A percentile compares a stretch with the other conserved stretches of the same genome.
phyloP scores from a whole-genome alignment of 2,888 invertebrate species.

The Halictus quadricinctus region DNA sequence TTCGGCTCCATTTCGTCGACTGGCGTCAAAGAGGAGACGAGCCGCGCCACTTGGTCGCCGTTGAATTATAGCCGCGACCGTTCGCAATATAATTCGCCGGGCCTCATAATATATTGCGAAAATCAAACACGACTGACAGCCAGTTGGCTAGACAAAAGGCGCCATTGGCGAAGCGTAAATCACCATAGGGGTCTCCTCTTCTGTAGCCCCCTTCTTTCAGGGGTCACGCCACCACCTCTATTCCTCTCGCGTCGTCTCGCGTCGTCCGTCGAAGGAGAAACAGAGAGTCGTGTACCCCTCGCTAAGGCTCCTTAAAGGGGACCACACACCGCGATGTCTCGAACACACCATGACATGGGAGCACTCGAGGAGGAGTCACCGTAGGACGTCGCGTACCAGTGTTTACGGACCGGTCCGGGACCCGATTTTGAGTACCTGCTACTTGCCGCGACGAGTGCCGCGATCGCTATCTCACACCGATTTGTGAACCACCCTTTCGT shows the following conservation, averaged over 20 bases:
- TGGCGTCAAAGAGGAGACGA: slow-evolving; percentile 24
- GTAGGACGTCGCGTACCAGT: slow-evolving; percentile 57
- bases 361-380: slow-evolving; percentile 63
- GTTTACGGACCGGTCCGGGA: slow-evolving; percentile 67
- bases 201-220: slow-evolving; percentile 27
- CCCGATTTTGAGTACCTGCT: slow-evolving; percentile 70
- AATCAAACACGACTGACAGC: slow-evolving; percentile 72
- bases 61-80: slow-evolving; percentile 69
- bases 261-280: neutral
- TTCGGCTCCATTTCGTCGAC: slow-evolving; percentile 15
- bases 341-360: slow-evolving; percentile 63
- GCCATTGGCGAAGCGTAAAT: slow-evolving; percentile 74
- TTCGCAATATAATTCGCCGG: slow-evolving; percentile 67
- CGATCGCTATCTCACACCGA: slow-evolving; percentile 59
- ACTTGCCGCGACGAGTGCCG: slow-evolving; percentile 54
- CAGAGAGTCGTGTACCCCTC: slow-evolving; percentile 14
- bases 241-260: slow-evolving; percentile 7
- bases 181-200: slow-evolving; percentile 65
- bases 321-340: slow-evolving; percentile 70
- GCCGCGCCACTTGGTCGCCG: slow-evolving; percentile 41
- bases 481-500: slow-evolving; percentile 48
- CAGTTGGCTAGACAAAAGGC: slow-evolving; percentile 74
- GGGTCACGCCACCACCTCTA: slow-evolving; percentile 46
- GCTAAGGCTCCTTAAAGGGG: slow-evolving; percentile 57
- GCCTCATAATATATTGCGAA: slow-evolving; percentile 71